Evolutionary conservation across 2,797 vertebrate genomes (phyloP).

Genomic region (Fratercula arctica): DNA sequence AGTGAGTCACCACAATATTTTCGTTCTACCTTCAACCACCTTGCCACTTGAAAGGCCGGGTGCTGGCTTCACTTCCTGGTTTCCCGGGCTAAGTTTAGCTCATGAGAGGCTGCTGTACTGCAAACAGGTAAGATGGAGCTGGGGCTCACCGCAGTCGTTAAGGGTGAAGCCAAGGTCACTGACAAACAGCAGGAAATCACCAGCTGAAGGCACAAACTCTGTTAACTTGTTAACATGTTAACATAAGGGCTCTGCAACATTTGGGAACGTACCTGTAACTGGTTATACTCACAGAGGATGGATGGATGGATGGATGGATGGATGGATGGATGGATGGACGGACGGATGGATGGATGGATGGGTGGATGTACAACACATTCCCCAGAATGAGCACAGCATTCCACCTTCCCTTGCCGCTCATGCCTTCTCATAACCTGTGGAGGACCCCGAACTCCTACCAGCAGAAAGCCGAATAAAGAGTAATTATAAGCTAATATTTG

Average conservation of each 20-base stretch:
- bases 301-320: not conserved
- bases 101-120: not conserved
- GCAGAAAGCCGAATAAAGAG: not conserved
- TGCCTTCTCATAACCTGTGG: not conserved
- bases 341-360: not conserved
- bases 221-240: not conserved
- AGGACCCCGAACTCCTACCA: not conserved
- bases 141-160: not conserved
- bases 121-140: not conserved
- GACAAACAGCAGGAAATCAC: not conserved
- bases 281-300: not conserved
- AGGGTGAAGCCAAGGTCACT: not conserved
- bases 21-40: not conserved
- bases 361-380: rapidly evolving
- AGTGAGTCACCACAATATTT: not conserved
- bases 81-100: not conserved
- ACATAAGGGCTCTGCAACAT: not conserved
- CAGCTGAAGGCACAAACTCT: not conserved
- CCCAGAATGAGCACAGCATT: rapidly evolving
- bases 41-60: not conserved
- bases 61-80: not conserved
- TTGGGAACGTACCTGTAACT: not conserved
- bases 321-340: not conserved
- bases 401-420: not conserved
- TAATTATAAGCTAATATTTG: not conserved